Evolutionary conservation across 2,888 invertebrate genomes (phyloP).

Genomic region (Drosophila prostipennis): DNA sequence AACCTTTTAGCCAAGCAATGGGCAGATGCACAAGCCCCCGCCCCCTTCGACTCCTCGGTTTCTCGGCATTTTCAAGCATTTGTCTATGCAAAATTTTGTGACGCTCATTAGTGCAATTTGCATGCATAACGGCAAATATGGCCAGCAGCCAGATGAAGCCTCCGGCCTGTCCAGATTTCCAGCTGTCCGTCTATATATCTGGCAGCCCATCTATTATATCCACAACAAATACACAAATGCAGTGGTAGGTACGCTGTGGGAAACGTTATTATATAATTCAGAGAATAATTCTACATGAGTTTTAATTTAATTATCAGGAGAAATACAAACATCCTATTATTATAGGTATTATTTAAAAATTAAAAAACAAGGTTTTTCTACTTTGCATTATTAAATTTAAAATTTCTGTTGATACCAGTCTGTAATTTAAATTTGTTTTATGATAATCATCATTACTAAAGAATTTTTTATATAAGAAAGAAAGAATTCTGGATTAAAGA

Average conservation of each 20-base stretch:
- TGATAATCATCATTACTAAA: too few species aligned
- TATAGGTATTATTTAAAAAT: too few species aligned
- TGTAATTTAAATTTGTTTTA: too few species aligned
- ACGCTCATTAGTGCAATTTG: conserved; percentile 78
- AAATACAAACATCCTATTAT: too few species aligned
- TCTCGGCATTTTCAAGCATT: conserved; percentile 48
- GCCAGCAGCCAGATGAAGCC: conserved; percentile 49
- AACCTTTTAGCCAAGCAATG: conserved; percentile 33
- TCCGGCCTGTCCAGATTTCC: conserved; percentile 42
- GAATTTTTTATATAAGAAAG: too few species aligned
- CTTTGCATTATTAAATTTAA: too few species aligned
- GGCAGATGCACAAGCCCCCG: background rate
- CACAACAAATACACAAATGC: conserved; percentile 61
- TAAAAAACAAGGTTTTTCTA: too few species aligned
- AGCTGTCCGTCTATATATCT: conserved; percentile 29
- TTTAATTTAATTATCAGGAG: too few species aligned
- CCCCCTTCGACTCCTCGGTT: background rate
- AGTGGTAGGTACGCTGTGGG: conserved; percentile 9
- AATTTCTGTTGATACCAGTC: too few species aligned
- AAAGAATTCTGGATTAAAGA: too few species aligned
- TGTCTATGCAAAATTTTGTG: conserved; percentile 74
- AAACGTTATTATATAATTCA: fast-evolving
- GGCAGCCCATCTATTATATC: conserved; percentile 47
- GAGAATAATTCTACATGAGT: background rate
- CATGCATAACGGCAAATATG: conserved; percentile 75